Conservation (phyloP, 2,113 vertebrate species). For the Cromileptes altivelis region DNA sequence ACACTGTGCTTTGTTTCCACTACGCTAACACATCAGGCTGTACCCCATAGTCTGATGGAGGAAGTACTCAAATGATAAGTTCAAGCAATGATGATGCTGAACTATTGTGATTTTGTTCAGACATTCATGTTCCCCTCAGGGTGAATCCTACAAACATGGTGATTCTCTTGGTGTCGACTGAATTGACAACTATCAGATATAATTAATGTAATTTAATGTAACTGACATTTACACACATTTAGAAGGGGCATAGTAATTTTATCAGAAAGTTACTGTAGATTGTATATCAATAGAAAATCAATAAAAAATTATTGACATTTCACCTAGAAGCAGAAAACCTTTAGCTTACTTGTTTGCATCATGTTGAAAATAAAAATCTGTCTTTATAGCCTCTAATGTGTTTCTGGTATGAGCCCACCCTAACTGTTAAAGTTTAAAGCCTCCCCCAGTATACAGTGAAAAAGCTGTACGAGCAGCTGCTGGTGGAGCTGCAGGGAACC, state of each 20-base stretch:
- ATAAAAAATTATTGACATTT: neutral
- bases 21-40: neutral
- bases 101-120: too few relatives aligned
- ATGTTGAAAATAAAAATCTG: neutral
- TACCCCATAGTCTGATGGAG: neutral
- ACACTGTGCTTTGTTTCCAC: neutral
- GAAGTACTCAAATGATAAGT: neutral
- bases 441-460: neutral
- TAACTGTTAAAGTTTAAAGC: neutral
- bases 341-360: neutral
- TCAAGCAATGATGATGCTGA: too few relatives aligned
- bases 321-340: neutral
- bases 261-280: neutral
- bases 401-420: constrained; percentile 2
- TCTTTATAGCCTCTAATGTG: neutral
- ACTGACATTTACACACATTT: neutral
- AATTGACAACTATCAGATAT: too few relatives aligned
- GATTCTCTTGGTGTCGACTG: too few relatives aligned
- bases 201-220: neutral
- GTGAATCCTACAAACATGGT: too few relatives aligned
- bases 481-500: neutral
- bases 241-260: neutral
- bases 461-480: neutral
- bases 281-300: neutral
- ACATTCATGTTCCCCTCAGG: too few relatives aligned